Percentiles rank a stretch among this genome's conserved stretches.
These are phyloP conservation scores for Neuroterus valhalla DNA, from an alignment of 1,140 invertebrate species.

Conservation along the genomic window DNA sequence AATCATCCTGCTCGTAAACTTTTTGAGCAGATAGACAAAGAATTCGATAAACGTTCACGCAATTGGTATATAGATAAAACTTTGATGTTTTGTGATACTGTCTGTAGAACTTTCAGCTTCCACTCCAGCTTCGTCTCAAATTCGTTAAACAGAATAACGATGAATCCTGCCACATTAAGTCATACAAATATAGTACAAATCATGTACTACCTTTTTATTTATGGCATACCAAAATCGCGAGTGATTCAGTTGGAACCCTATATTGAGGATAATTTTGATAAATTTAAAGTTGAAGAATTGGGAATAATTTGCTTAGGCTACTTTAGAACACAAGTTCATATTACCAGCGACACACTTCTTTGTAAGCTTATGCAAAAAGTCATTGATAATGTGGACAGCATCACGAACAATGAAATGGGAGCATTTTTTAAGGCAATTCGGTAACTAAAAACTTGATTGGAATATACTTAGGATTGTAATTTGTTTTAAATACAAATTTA, in stretches of 20 bases:
- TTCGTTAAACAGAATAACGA: constrained; percentile 71
- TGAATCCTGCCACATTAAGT: constrained; percentile 52
- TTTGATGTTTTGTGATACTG: constrained; percentile 74
- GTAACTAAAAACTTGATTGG: constrained; percentile 37
- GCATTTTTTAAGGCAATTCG: background rate
- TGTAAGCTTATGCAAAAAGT: background rate
- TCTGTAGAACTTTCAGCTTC: constrained; percentile 70
- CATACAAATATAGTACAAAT: background rate
- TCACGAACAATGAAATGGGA: background rate
- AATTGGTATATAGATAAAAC: constrained; percentile 67
- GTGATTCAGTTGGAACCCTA: background rate
- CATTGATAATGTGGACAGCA: background rate
- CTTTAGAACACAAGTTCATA: background rate
- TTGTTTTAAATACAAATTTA: background rate
- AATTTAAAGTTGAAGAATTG: background rate
- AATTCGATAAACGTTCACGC: constrained; percentile 70
- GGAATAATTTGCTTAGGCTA: background rate
- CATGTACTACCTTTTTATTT: background rate
- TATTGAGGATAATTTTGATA: background rate
- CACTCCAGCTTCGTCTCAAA: constrained; percentile 68
- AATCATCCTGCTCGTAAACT: constrained; percentile 47
- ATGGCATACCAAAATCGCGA: background rate
- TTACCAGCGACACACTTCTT: background rate
- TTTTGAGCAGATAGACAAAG: constrained; percentile 75
- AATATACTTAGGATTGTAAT: background rate